Base-by-base conservation (phyloP, 1,140 invertebrate genomes). In the Scaptomyza graminum region DNA sequence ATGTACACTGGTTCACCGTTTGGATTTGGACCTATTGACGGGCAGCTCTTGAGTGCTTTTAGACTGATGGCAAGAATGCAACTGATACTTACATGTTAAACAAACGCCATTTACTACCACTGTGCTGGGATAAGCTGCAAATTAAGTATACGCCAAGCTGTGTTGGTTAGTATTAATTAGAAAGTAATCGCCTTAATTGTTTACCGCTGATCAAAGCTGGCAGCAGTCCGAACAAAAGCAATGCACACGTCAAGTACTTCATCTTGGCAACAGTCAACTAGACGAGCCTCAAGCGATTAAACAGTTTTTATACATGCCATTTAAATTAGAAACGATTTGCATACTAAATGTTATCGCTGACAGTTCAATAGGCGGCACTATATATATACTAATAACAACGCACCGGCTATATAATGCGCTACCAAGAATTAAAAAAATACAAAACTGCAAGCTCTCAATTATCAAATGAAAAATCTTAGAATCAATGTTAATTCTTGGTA, bases 101-200 rank as follows among this genome's bases (percentile, higher is more conserved):
- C 82, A 85, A 16, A 75, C 71, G 3, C 82, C 82, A 37, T 85
- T 85, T 0, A 85, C 78, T 3, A 85, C 78, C 56, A 85, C 82
- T 1, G 78, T 81, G 50, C 74, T 8, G 59, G 82, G 82, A 41
- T 50, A 43, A 37, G 78, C 82, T 85, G 72, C 11, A 59, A 69
- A 67, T 73, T 18, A 5, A 60, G 47, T 41, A 66, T 57, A 39
- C 41, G 43, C 39, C 41, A 43, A 16, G 39, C 7, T 16, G 37
- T 16, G 37, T 9, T 47, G 52, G 61, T 62, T 57, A 28, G 43
- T 34, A 50, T 44, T 13, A 22, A 77, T 49, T 12, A 46, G n/a
- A 34, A 8, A 43, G 16, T 43, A 34, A 31, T 49, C 18, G 9
- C 2, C 59, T 1, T 15, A 64, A 44, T 2, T 31, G 56, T 66